A percentile compares a stretch with the other conserved stretches of the same genome.
These are phyloP conservation scores for Zonitis immaculata DNA, from an alignment of 2,888 invertebrate genomes.

Conservation along the genomic window DNA sequence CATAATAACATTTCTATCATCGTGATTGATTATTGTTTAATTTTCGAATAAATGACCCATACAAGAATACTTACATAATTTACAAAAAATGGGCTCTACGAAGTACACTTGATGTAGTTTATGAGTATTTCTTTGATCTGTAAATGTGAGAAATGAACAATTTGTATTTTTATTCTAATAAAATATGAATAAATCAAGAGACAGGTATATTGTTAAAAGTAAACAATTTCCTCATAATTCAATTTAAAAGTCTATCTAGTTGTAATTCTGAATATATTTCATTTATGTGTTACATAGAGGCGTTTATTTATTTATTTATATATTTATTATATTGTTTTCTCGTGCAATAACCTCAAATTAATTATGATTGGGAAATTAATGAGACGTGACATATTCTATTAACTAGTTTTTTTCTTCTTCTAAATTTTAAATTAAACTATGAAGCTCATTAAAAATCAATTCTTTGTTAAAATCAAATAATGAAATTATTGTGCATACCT, in stretches of 20 bases:
- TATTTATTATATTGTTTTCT: not conserved
- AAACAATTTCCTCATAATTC: not conserved
- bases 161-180: not conserved
- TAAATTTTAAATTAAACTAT: too few species aligned
- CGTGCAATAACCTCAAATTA: not conserved
- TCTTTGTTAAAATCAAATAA: too few species aligned
- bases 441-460: too few species aligned
- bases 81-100: slow-evolving; percentile 53
- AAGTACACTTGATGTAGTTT: slow-evolving; percentile 51
- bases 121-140: slow-evolving; percentile 41
- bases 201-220: slow-evolving; percentile 9
- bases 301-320: too few species aligned
- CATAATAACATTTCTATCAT: not conserved
- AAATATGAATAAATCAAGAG: slow-evolving; percentile 8
- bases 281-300: not conserved
- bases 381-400: too few species aligned
- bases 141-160: slow-evolving; percentile 15
- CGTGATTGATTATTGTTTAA: not conserved
- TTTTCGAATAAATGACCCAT: not conserved
- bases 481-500: not conserved
- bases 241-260: not conserved
- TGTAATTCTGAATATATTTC: not conserved
- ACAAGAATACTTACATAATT: slow-evolving; percentile 51
- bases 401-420: too few species aligned
- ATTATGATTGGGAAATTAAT: not conserved